phyloP scores from a whole-genome alignment of 2,888 invertebrate genomes.

The Yponomeuta cagnagella region DNA sequence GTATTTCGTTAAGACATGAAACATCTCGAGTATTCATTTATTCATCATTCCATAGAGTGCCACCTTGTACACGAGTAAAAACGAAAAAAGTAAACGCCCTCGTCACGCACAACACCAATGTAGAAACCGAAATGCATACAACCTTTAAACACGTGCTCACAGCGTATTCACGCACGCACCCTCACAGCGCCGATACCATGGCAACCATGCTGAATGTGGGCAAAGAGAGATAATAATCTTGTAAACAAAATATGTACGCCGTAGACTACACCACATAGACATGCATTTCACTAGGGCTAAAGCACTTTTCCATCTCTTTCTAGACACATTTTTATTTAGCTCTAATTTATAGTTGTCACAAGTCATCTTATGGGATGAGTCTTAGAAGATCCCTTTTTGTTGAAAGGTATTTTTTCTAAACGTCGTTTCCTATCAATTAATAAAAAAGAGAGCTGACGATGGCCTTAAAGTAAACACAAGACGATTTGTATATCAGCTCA shows the following conservation, averaged over 20 bases:
- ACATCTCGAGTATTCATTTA: neutral
- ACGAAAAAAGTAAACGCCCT: constrained; percentile 54
- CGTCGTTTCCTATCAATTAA: neutral
- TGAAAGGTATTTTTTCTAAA: neutral
- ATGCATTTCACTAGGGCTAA: neutral
- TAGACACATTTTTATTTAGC: neutral
- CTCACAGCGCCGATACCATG: neutral
- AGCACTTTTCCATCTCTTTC: neutral
- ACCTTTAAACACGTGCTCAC: constrained; percentile 38
- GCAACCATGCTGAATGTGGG: neutral
- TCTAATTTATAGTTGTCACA: neutral
- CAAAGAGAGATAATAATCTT: neutral
- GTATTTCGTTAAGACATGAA: neutral
- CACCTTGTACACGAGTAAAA: constrained; percentile 21
- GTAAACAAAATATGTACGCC: neutral
- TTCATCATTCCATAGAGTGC: neutral
- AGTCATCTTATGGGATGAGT: neutral
- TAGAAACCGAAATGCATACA: constrained; percentile 45
- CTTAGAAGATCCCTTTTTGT: neutral
- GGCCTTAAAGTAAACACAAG: neutral
- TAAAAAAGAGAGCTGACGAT: neutral
- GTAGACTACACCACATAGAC: constrained; percentile 5
- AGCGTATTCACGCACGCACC: neutral
- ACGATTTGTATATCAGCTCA: neutral
- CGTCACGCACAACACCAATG: constrained; percentile 48